A percentile compares a stretch with the other conserved stretches of the same genome.
These are phyloP conservation scores for Hippocampus guttulatus DNA, from an alignment of 2,113 vertebrate genomes.

Conservation along the genomic window DNA sequence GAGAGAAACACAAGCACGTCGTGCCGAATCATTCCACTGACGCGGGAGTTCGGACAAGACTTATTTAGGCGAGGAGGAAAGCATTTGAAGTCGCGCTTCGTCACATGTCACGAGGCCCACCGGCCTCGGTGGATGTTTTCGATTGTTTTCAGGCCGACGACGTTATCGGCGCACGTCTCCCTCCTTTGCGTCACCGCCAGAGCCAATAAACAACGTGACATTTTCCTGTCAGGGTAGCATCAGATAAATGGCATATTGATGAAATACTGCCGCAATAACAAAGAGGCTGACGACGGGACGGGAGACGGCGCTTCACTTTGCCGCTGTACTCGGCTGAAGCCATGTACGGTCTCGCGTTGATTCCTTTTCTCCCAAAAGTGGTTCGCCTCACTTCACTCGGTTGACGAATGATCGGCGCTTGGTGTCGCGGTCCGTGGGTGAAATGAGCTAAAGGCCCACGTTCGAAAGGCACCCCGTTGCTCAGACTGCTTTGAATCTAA, in stretches of 20 bases:
- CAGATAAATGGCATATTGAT: constrained; percentile 21
- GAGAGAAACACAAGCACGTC: constrained; percentile 28
- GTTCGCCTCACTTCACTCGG: neutral
- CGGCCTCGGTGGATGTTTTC: neutral
- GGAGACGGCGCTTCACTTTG: neutral
- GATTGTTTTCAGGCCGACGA: neutral
- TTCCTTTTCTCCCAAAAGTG: neutral
- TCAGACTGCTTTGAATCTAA: too few species aligned
- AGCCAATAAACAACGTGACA: constrained; percentile 25
- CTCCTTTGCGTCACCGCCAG: constrained; percentile 9
- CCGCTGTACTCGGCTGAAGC: constrained; percentile 6
- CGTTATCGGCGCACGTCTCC: neutral
- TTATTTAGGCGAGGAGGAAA: constrained; percentile 27
- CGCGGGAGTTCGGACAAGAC: constrained; percentile 26
- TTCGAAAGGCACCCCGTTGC: too few species aligned
- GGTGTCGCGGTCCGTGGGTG: neutral
- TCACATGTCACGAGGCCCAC: constrained; percentile 26
- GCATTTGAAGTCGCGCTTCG: constrained; percentile 11
- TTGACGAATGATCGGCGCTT: neutral
- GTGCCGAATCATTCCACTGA: neutral
- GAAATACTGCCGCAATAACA: constrained; percentile 15
- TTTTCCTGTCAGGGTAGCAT: constrained; percentile 21
- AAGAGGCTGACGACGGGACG: neutral
- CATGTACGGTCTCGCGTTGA: neutral
- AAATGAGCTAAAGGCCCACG: neutral